These are phyloP conservation scores for Trimorus sp. DNA, from an alignment of 2,888 invertebrate species.

Conservation along the genomic window DNA sequence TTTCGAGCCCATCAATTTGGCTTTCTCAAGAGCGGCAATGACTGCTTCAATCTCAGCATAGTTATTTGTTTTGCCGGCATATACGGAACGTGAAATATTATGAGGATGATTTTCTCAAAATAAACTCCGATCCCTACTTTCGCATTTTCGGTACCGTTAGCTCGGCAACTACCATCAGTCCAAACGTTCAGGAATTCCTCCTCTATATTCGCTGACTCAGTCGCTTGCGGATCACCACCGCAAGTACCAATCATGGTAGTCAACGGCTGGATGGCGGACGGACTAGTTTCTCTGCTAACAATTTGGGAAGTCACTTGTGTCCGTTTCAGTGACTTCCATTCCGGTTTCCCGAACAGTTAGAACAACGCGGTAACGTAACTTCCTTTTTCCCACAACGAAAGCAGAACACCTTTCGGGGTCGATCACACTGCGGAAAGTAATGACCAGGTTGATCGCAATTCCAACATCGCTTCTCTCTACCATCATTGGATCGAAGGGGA, in stretches of 20 bases:
- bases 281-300: neutral
- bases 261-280: too few species aligned
- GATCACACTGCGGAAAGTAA: too few species aligned
- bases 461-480: too few species aligned
- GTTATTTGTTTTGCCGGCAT: slow-evolving; percentile 3
- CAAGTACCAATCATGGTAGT: too few species aligned
- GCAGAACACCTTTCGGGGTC: too few species aligned
- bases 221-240: too few species aligned
- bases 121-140: slow-evolving; percentile 13
- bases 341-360: neutral
- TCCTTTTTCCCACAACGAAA: too few species aligned
- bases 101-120: slow-evolving; percentile 3
- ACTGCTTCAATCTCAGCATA: slow-evolving; percentile 18
- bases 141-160: neutral
- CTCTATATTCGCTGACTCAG: too few species aligned
- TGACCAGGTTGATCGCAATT: too few species aligned
- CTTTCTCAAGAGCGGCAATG: neutral
- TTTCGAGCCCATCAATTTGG: neutral
- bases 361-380: too few species aligned
- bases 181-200: slow-evolving; percentile 6
- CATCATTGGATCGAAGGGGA: too few species aligned
- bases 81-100: neutral
- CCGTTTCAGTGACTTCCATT: neutral
- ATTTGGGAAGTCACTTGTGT: neutral
- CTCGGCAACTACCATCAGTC: slow-evolving; percentile 17